phyloP scores from a whole-genome alignment of 2,888 invertebrate species.

The Norana najaformis region DNA sequence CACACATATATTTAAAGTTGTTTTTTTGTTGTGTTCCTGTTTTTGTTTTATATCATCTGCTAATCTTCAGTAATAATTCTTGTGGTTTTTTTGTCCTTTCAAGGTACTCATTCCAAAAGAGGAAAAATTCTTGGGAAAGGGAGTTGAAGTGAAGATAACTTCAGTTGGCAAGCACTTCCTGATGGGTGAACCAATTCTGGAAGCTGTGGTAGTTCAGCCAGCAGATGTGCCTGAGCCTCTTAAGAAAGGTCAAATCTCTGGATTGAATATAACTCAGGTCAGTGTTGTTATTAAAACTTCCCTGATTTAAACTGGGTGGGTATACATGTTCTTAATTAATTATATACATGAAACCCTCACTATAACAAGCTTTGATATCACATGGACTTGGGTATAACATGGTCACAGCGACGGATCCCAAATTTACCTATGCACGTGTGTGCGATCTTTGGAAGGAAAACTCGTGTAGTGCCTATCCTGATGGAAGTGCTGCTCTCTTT shows the following conservation, averaged over 20 bases:
- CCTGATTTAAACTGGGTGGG: neutral
- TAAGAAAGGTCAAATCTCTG: constrained; percentile 56
- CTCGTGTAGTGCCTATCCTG: too few species aligned
- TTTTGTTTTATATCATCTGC: constrained; percentile 15
- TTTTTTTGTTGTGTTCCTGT: neutral
- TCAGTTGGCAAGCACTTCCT: constrained; percentile 63
- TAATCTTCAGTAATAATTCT: neutral
- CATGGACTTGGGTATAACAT: too few species aligned
- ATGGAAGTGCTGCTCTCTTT: too few species aligned
- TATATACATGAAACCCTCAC: too few species aligned
- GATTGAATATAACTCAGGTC: constrained; percentile 36
- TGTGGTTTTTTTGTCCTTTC: constrained; percentile 18
- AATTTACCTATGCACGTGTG: too few species aligned
- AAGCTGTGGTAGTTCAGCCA: constrained; percentile 34
- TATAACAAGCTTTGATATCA: too few species aligned
- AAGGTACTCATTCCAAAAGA: constrained; percentile 79
- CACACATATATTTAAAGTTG: neutral
- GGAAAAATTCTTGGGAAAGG: constrained; percentile 78
- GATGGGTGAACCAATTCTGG: constrained; percentile 55
- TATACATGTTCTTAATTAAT: too few species aligned
- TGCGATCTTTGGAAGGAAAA: too few species aligned
- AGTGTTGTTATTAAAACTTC: neutral
- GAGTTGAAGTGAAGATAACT: constrained; percentile 76
- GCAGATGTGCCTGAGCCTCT: constrained; percentile 53
- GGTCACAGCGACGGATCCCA: too few species aligned